These are phyloP conservation scores for Arvicanthis niloticus DNA, from an alignment of 2,113 vertebrate genomes.

Conservation along the genomic window DNA sequence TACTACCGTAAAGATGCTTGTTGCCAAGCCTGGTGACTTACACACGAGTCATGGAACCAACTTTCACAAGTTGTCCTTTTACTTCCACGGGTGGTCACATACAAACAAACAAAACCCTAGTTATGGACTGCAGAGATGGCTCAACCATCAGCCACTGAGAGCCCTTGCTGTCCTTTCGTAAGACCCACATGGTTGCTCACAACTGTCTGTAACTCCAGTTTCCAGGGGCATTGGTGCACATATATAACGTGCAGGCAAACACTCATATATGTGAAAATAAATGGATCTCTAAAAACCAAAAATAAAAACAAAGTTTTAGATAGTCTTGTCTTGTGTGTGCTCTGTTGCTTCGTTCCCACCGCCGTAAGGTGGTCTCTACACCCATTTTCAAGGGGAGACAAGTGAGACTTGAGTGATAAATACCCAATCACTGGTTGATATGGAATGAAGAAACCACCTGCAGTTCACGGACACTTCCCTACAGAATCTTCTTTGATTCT, in stretches of 20 bases:
- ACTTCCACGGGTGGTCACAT: background rate
- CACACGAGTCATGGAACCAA: background rate
- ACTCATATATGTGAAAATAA: background rate
- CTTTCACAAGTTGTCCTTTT: background rate
- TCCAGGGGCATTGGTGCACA: background rate
- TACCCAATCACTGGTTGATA: background rate
- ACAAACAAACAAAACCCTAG: background rate
- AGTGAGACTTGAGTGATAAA: background rate
- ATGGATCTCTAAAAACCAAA: background rate
- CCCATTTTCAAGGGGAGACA: slow-evolving; percentile 44
- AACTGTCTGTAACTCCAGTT: background rate
- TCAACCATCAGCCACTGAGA: background rate
- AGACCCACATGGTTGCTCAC: background rate
- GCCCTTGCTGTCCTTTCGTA: background rate
- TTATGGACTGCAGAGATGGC: background rate
- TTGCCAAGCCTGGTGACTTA: background rate
- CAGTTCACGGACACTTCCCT: background rate
- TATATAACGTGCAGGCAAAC: too few species aligned
- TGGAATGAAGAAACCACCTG: background rate
- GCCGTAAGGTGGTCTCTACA: background rate
- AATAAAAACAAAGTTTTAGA: background rate
- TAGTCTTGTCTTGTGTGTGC: background rate
- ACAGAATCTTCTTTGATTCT: background rate
- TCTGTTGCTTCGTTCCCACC: slow-evolving; percentile 8
- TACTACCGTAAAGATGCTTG: background rate